These are phyloP conservation scores for Antennarius maculatus DNA, from an alignment of 2,797 vertebrate species.

Conservation along the genomic window DNA sequence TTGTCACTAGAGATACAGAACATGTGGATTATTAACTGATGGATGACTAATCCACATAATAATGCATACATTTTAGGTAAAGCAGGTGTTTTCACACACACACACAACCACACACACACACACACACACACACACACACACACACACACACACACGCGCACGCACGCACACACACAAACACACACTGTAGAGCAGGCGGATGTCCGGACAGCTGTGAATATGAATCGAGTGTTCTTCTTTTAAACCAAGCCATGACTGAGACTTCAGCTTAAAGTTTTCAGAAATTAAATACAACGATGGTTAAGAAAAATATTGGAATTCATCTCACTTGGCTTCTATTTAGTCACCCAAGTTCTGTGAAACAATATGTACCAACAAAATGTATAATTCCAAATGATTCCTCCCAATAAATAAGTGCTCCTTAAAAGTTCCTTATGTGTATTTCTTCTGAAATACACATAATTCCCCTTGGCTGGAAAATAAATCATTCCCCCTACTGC, in stretches of 20 bases:
- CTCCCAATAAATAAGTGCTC: constrained; percentile 45
- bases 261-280: constrained; percentile 27
- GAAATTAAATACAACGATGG: constrained; percentile 35
- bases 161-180: background rate
- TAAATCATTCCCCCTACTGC: constrained; percentile 59
- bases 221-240: constrained; percentile 29
- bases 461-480: constrained; percentile 58
- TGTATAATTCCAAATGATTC: constrained; percentile 18
- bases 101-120: background rate
- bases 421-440: background rate
- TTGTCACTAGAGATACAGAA: background rate
- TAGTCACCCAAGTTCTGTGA: constrained; percentile 7
- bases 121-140: too few species aligned
- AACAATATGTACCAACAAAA: constrained; percentile 9
- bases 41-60: background rate
- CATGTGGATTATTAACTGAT: background rate
- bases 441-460: constrained; percentile 29
- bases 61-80: too few species aligned
- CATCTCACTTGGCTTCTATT: constrained; percentile 32
- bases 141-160: too few species aligned
- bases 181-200: constrained; percentile 49
- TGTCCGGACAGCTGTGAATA: constrained; percentile 59
- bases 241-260: constrained; percentile 30
- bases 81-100: background rate
- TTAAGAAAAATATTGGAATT: constrained; percentile 45